Base-by-base conservation (phyloP, 2,888 invertebrate species). In the Ichneumoninae sp. region DNA sequence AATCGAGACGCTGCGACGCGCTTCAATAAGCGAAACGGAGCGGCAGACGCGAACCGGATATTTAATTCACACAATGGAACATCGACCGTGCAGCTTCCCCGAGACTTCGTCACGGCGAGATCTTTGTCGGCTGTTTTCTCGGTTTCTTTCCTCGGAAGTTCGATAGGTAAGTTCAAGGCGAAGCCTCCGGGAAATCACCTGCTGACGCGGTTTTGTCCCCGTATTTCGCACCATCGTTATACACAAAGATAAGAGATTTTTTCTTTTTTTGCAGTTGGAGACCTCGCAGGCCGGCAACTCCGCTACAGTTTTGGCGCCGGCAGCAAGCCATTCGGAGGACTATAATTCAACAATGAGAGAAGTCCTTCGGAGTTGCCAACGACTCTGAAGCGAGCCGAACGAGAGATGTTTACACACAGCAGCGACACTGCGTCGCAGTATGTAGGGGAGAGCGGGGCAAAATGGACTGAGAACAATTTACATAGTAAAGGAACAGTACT, bases 311-410 rank as follows among this genome's bases (percentile, higher is more conserved):
- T 65, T n/a, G 30, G 36, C 8, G 36, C 16, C n/a, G 13, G 33
- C 19, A 13, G n/a, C 57, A 57, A 57, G 6, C 22, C 5, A 13
- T n/a, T 5, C 62, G 33, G 47, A 54, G 71, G 47, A 47, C 47
- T 72, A 57, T 77, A 77, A 82, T 50, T 82, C 71, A 77, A 77
- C 65, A 77, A 82, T 54, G 81, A 44, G 54, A 76, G 52, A 71
- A 70, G 71, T 47, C 66, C 71, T 72, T 60, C 62, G 62, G n/a
- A 47, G 68, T 68, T 10, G 16, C 26, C 16, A n/a, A 30, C 26
- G 60, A 66, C 40, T 10, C 3, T 44, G 13, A 2, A 54, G 19
- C 54, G 36, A 36, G 16, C n/a, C 22, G 57, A 71, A 13, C 30
- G 50, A 0, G 70, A 30, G 33, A 19, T 57, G 57, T 57, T 57